Conservation (phyloP, 2,888 invertebrate species). For the Odontothrips loti region DNA sequence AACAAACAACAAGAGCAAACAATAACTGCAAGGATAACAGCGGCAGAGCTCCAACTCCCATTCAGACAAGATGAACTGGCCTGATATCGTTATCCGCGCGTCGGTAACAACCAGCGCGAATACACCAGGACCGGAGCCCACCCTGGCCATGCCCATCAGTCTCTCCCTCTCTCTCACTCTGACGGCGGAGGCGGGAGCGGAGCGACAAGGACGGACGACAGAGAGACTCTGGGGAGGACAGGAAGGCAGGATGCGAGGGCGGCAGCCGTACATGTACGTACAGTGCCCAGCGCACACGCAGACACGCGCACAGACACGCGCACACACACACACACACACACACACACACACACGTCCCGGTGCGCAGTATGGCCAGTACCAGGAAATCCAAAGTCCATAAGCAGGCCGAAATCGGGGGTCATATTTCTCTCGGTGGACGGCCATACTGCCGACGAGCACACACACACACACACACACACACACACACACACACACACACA, state of each 20-base stretch:
- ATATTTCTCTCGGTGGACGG: neutral
- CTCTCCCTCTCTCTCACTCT: neutral
- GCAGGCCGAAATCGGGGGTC: neutral
- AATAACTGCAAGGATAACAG: neutral
- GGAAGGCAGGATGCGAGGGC: neutral
- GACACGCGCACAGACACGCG: no score
- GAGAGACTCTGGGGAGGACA: neutral
- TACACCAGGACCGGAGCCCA: neutral
- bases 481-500: neutral
- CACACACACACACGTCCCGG: neutral
- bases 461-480: neutral
- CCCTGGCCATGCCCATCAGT: neutral
- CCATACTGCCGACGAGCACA: neutral
- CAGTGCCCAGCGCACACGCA: no score
- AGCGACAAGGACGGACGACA: neutral
- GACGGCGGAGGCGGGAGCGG: neutral
- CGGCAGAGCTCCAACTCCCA: conserved; percentile 8
- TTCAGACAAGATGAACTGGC: conserved; percentile 20
- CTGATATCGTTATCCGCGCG: conserved; percentile 18
- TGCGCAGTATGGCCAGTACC: neutral
- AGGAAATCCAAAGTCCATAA: conserved; percentile 26
- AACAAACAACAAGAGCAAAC: no score
- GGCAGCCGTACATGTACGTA: no score
- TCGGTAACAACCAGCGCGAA: neutral
- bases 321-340: no score